A percentile compares a stretch with the other conserved stretches of the same genome.
phyloP scores from a whole-genome alignment of 1,140 invertebrate species.

The Dreissena rostriformis region DNA sequence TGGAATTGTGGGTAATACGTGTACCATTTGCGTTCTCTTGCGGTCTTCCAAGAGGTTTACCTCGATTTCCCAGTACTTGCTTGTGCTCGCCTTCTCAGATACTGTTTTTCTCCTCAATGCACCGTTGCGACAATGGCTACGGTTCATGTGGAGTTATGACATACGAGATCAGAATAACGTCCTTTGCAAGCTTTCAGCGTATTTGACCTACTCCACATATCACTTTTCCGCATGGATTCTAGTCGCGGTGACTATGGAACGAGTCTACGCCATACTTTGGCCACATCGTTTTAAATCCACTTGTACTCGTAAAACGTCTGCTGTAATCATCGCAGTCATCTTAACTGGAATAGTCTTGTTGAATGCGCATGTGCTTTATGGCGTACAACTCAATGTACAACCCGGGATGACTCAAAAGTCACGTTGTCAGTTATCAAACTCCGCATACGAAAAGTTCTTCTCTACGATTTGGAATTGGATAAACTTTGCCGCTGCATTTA shows the following conservation, averaged over 20 bases:
- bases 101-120: conserved; percentile 58
- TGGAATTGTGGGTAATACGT: conserved; percentile 61
- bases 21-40: conserved; percentile 29
- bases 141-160: conserved; percentile 53
- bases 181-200: conserved; percentile 61
- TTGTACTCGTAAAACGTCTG: conserved; percentile 31
- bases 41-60: conserved; percentile 10
- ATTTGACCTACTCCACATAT: conserved; percentile 54
- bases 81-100: conserved; percentile 58
- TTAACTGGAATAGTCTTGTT: not conserved
- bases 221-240: conserved; percentile 67
- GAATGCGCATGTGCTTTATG: conserved; percentile 47
- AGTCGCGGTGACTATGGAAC: conserved; percentile 65
- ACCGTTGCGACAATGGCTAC: conserved; percentile 63
- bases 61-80: conserved; percentile 54
- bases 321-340: not conserved
- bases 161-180: conserved; percentile 38
- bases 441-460: conserved; percentile 29
- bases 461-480: conserved; percentile 40
- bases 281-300: conserved; percentile 55
- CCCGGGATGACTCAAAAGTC: not conserved
- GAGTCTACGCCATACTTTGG: conserved; percentile 60
- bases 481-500: conserved; percentile 25
- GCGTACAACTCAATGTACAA: not conserved
- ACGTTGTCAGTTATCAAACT: conserved; percentile 14